Evolutionary conservation across 2,113 vertebrate species (phyloP), one percentile per base, ranked within the genome.

Genomic region (Scomber japonicus): DNA sequence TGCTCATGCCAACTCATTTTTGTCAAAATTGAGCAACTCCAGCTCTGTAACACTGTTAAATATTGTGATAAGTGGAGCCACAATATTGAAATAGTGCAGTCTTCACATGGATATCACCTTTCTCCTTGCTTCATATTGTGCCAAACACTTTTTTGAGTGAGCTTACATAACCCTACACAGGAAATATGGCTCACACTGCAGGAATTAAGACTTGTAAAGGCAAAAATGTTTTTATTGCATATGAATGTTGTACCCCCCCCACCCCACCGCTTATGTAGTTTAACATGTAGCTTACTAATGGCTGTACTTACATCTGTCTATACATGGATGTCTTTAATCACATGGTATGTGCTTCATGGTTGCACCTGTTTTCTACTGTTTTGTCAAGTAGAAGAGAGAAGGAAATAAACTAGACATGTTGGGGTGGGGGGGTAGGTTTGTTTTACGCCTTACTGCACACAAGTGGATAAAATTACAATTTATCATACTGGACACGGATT

Each of bases 151-250:
- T 11, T 15, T 11, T 15, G 9, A 12, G 11, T 12, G 8, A 44
- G 2, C 11, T 80, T 51, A 4, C 54, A 11, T 51, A 51, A 73
- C 19, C 59, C 55, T 48, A 48, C 51, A 24, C 19, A 86, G 49
- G 19, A 81, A 86, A 80, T 69, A 59, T 55, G 59, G 67, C 21
- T 77, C 75, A 70, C 75, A 81, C 78, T 49, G 65, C 64, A 65
- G 78, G 51, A 74, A 51, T 65, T 63, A 51, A 65, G 64, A 75
- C 79, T 65, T 40, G 31, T 75, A 69, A 27, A 82, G 80, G 85
- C 71, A 80, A 87, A 21, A 21, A 21, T 21, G 21, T 79, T 71
- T 90, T 88, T 91, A 90, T 83, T 83, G 84, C 82, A 83, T 79
- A 76, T 82, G 80, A 88, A 84, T 14, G 11, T 11, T 31, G 70